Conservation (phyloP, 1,140 invertebrate genomes). For the Hormaphis cornu region DNA sequence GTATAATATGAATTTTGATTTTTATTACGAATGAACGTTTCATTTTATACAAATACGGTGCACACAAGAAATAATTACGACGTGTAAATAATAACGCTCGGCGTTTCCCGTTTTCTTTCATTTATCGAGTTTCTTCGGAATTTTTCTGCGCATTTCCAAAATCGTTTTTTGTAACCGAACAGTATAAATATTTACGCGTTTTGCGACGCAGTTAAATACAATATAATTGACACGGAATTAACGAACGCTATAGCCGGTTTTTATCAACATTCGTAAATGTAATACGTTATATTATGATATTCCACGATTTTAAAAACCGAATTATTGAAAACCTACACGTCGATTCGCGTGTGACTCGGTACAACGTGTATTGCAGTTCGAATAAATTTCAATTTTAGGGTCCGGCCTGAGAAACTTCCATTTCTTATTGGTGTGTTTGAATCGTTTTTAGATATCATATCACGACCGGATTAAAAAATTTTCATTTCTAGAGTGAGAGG, state of each 20-base stretch:
- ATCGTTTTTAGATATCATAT: too few species aligned
- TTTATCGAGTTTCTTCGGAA: conserved; percentile 20
- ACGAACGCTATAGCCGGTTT: not conserved
- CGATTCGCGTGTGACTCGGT: too few species aligned
- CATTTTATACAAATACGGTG: not conserved
- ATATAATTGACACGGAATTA: not conserved
- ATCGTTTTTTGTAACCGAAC: not conserved
- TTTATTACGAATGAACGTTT: not conserved
- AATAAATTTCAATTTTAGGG: too few species aligned
- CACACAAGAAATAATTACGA: not conserved
- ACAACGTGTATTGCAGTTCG: too few species aligned
- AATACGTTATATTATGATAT: too few species aligned
- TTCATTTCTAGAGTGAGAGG: too few species aligned
- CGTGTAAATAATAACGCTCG: not conserved
- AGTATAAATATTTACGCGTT: not conserved
- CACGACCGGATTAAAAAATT: too few species aligned
- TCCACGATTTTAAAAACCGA: too few species aligned
- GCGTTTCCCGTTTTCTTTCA: not conserved
- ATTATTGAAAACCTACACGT: too few species aligned
- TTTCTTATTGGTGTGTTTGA: too few species aligned
- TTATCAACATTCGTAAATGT: too few species aligned
- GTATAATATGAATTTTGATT: conserved; percentile 12
- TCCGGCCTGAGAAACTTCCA: too few species aligned
- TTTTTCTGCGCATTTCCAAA: conserved; percentile 4
- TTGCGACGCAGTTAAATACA: conserved; percentile 5